Conservation (phyloP, 2,797 vertebrate species). For the Rachycentron canadum region DNA sequence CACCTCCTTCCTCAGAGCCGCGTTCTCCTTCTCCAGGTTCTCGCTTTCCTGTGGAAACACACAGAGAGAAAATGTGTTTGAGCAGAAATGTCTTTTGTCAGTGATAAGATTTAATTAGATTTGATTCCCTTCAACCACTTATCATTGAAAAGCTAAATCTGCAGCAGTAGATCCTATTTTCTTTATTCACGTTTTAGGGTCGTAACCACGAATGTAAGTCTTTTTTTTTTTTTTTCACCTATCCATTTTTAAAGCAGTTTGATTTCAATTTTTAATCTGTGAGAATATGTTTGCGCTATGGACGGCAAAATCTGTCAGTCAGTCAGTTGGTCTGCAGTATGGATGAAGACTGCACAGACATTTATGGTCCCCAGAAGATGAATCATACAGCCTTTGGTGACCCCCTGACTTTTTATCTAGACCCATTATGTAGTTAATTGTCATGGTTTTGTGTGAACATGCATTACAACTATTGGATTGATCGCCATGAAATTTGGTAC, state of each 20-base stretch:
- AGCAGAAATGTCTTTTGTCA: not conserved
- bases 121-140: not conserved
- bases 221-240: not conserved
- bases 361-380: too few species aligned
- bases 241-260: not conserved
- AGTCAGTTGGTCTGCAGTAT: too few species aligned
- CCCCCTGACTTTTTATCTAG: too few species aligned
- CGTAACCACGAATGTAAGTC: not conserved
- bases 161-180: not conserved
- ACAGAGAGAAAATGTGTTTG: conserved; percentile 8
- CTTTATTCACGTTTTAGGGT: not conserved
- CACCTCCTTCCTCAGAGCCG: conserved; percentile 94
- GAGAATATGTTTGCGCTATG: not conserved
- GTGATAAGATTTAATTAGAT: too few species aligned
- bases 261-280: too few species aligned
- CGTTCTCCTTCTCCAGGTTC: conserved; percentile 94
- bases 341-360: not conserved
- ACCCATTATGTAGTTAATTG: too few species aligned
- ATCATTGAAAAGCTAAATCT: not conserved
- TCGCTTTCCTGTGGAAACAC: conserved; percentile 92
- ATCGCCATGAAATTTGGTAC: not conserved
- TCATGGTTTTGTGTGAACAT: not conserved
- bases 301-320: too few species aligned
- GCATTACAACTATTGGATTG: not conserved
- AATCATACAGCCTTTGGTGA: too few species aligned